Base-by-base conservation (phyloP, 2,113 vertebrate species). In the Lophius piscatorius region DNA sequence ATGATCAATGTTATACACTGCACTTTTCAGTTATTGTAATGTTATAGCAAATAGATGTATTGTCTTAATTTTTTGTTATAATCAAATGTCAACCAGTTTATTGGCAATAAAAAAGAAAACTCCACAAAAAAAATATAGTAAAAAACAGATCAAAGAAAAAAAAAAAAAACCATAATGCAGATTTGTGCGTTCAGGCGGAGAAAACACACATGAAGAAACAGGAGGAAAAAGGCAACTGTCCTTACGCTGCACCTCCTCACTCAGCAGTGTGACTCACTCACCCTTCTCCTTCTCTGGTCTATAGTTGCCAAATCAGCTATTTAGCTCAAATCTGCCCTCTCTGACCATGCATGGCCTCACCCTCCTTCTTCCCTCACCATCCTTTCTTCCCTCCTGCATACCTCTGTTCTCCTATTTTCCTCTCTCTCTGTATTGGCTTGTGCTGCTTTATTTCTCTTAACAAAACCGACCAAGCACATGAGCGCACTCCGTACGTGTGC, bases 281-380 rank as follows among this genome's bases (percentile, higher is more conserved):
- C 61, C 78, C 81, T 57, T 44, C 16, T 45, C 62, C 75, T 63
- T 47, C 72, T 54, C 59, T 49, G 33, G 12, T 63, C 72, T 74
- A 74, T 76, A 76, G 66, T 64, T 86, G 83, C 86, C 50, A 74
- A 78, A 74, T 86, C 86, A 86, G 86, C 86, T 70, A 84, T 88
- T 88, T 86, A 81, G 81, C 79, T 88, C 83, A 88, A 77, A 72
- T 81, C 83, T 88, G 83, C 76, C 86, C 86, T 88, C 81, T 84
- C 72, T 83, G 81, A 83, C 81, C 81, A 83, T 70, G 77, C 77
- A 48, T 66, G 80, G 64, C 51, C 69, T 60, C 46, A 16, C 62
- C 76, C 52, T n/a, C n/a, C n/a, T n/a, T n/a, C n/a, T n/a, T n/a
- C n/a, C n/a, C n/a, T n/a, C n/a, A n/a, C n/a, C n/a, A 59, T 78